These are phyloP conservation scores for Drosophila mayaguana DNA, from an alignment of 2,888 invertebrate species.

Conservation along the genomic window DNA sequence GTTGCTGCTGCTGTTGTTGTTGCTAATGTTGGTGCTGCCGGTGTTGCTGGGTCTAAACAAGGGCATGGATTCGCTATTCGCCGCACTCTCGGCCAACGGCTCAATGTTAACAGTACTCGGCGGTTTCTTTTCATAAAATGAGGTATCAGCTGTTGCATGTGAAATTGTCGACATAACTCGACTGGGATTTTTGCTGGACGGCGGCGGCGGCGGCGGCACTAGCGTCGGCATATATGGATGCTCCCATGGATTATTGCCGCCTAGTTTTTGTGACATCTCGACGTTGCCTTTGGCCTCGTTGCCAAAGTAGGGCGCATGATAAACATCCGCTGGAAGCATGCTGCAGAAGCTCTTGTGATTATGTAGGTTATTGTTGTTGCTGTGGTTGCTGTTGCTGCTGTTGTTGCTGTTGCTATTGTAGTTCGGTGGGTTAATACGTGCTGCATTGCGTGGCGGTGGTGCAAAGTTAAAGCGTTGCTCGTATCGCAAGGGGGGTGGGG, in stretches of 20 bases:
- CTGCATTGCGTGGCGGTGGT: conserved; percentile 48
- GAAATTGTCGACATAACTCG: conserved; percentile 68
- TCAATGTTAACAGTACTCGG: conserved; percentile 73
- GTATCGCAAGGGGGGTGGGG: conserved; percentile 42
- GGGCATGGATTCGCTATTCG: conserved; percentile 29
- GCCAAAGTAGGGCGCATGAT: conserved; percentile 51
- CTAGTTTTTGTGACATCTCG: conserved; percentile 30
- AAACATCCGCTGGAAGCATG: conserved; percentile 66
- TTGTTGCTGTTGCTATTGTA: conserved; percentile 49
- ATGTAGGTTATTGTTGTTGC: conserved; percentile 33
- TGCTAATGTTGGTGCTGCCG: conserved; percentile 28
- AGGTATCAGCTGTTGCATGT: conserved; percentile 76
- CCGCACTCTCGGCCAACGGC: conserved; percentile 39
- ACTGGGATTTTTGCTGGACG: conserved; percentile 71
- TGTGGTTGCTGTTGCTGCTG: conserved; percentile 24
- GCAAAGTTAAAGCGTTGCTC: conserved; percentile 63
- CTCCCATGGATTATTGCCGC: conserved; percentile 58
- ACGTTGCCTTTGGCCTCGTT: conserved; percentile 41
- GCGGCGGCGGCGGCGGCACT: conserved; percentile 37
- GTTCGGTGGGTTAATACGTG: conserved; percentile 78
- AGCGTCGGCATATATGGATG: conserved; percentile 55
- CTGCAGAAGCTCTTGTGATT: conserved; percentile 57
- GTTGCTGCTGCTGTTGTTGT: conserved; percentile 13
- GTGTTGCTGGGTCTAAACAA: conserved; percentile 41
- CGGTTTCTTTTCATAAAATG: conserved; percentile 80